These are phyloP conservation scores for Paralichthys olivaceus DNA, from an alignment of 2,113 vertebrate genomes.

Conservation along the genomic window DNA sequence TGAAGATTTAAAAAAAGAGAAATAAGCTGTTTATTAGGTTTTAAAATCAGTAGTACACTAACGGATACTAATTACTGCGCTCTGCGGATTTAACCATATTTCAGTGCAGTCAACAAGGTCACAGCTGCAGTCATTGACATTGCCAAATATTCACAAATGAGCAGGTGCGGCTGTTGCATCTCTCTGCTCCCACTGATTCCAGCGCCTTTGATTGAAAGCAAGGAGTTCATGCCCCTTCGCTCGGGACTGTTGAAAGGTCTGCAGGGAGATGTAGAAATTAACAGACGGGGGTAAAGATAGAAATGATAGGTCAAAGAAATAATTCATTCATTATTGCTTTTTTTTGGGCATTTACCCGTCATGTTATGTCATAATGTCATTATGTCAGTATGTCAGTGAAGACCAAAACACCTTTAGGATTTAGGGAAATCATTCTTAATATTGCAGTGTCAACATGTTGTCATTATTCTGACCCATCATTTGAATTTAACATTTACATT, in stretches of 20 bases:
- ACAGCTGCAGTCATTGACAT: conserved; percentile 4
- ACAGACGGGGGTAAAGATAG: not conserved
- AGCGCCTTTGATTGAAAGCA: conserved; percentile 1
- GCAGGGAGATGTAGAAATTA: not conserved
- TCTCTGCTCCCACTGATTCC: not conserved
- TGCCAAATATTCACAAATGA: conserved; percentile 5
- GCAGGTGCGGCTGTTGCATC: conserved; percentile 7
- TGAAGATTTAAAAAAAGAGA: not conserved
- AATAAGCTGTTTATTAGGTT: not conserved
- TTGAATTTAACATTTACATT: too few relatives aligned
- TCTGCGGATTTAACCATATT: not conserved
- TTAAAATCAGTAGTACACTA: not conserved
- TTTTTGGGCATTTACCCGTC: not conserved
- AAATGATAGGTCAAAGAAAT: conserved; percentile 6
- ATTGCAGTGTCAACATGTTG: too few relatives aligned
- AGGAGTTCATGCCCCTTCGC: conserved; percentile 2
- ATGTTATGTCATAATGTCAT: too few relatives aligned
- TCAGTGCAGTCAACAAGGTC: conserved; percentile 3
- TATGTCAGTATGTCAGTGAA: too few relatives aligned
- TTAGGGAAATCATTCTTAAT: too few relatives aligned
- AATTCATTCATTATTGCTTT: not conserved
- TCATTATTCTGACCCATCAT: too few relatives aligned
- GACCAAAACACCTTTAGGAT: not conserved
- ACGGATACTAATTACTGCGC: not conserved
- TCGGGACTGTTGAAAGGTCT: not conserved